phyloP scores from a whole-genome alignment of 2,797 vertebrate genomes.

The Manis crassicaudata region DNA sequence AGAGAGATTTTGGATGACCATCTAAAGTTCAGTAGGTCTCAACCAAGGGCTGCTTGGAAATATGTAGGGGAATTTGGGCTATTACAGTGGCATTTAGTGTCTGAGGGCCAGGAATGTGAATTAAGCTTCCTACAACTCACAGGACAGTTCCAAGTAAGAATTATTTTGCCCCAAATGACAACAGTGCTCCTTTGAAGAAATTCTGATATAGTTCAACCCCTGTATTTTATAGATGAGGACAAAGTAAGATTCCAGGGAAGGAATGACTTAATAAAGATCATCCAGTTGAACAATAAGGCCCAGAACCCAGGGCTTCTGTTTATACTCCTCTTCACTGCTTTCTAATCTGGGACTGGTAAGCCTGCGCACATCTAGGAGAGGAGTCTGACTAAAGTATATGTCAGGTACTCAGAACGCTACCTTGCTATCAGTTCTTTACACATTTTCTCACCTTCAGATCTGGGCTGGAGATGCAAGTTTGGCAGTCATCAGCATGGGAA shows the following conservation, averaged over 20 bases:
- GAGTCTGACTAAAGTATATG: neutral
- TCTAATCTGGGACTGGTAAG: neutral
- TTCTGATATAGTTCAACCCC: neutral
- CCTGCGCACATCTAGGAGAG: neutral
- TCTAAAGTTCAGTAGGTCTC: neutral
- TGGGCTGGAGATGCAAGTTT: neutral
- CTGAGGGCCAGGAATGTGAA: neutral
- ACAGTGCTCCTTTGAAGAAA: neutral
- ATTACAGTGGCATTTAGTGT: neutral
- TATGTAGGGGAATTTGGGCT: neutral
- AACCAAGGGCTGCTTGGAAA: constrained; percentile 6
- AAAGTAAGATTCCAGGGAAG: neutral
- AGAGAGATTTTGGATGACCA: constrained; percentile 24
- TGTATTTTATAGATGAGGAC: neutral
- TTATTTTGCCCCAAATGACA: neutral
- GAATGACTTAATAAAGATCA: neutral
- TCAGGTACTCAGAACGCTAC: neutral
- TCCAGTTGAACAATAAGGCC: neutral
- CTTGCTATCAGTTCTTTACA: neutral
- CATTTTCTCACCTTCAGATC: constrained; percentile 85
- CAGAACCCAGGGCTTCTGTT: neutral
- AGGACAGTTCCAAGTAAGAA: neutral
- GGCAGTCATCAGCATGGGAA: neutral
- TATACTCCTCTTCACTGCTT: neutral
- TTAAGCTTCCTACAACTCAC: neutral